These are phyloP conservation scores for Mallateleia sp. DNA, from an alignment of 2,888 invertebrate species.

Conservation along the genomic window DNA sequence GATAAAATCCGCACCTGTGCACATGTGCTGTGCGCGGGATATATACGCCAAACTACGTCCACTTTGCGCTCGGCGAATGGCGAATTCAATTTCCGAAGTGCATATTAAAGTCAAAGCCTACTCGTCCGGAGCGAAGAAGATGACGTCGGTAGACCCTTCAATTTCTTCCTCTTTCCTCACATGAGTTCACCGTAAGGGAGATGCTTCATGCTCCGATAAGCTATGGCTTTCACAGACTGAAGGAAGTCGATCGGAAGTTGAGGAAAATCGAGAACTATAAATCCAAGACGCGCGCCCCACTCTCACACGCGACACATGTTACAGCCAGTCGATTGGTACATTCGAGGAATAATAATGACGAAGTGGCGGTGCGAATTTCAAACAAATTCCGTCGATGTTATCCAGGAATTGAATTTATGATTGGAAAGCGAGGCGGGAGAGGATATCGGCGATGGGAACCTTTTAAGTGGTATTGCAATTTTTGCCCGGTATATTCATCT, in stretches of 20 bases:
- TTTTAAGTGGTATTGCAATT: slow-evolving; percentile 20
- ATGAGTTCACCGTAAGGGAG: slow-evolving; percentile 76
- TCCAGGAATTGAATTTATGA: slow-evolving; percentile 36
- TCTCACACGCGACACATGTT: slow-evolving; percentile 63
- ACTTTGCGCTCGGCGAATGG: slow-evolving; percentile 62
- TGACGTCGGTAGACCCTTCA: slow-evolving; percentile 71
- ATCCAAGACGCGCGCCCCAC: slow-evolving; percentile 58
- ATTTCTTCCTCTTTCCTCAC: slow-evolving; percentile 80
- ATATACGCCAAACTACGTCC: slow-evolving; percentile 72
- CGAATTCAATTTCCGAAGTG: slow-evolving; percentile 85
- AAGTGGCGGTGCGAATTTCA: slow-evolving; percentile 19
- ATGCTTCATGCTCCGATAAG: slow-evolving; percentile 75
- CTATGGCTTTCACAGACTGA: slow-evolving; percentile 55
- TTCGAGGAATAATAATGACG: slow-evolving; percentile 66
- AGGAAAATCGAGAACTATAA: slow-evolving; percentile 70
- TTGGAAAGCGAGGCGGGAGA: neutral
- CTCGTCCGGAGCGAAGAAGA: slow-evolving; percentile 72
- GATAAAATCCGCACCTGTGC: slow-evolving; percentile 74
- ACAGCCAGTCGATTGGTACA: slow-evolving; percentile 61
- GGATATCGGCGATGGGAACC: neutral
- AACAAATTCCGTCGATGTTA: slow-evolving; percentile 33
- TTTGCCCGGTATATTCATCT: slow-evolving; percentile 2
- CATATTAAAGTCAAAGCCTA: slow-evolving; percentile 85
- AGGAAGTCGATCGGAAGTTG: slow-evolving; percentile 78
- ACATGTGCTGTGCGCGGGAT: slow-evolving; percentile 45